Base-by-base conservation (phyloP, 2,888 invertebrate species). In the Stratiomys singularior region DNA sequence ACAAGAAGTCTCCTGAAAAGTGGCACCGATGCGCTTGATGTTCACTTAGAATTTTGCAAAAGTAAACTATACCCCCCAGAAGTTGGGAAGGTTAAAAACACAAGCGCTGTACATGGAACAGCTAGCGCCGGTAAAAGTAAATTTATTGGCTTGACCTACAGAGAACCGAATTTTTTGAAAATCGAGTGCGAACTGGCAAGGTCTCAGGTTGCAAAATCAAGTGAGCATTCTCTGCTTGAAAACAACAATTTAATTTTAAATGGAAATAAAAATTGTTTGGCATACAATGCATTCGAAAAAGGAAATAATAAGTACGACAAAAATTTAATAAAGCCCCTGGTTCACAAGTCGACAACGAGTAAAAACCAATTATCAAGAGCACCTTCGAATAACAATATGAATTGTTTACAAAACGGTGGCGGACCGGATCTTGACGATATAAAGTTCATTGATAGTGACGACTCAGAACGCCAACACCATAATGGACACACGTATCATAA, bases 131-230 rank as follows among this genome's bases (percentile, higher is more conserved):
- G 1, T 28, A 76, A 71, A 56, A 69, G 44, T 74, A 63, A 77
- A 44, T 74, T 74, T 56, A 74, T 71, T 44, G 77, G 74, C 46
- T n/a, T 76, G 72, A 83, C 83, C 44, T 86, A 83, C 80, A 85
- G 85, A 81, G 85, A 87, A 83, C 83, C 85, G 76, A 84, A 84
- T 77, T 87, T 87, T 78, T 83, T 87, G 0, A 86, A 85, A 81
- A 84, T 82, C 76, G 87, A 87, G 81, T 87, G 85, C 81, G 86
- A 86, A 77, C 81, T 87, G 81, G 87, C 87, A 7, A 84, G 85
- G 77, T 85, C 85, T n/a, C 87, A 86, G 82, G 84, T 87, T 63
- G 81, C 80, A 46, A 79, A 80, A 66, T 27, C 76, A 28, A 37
- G 30, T 27, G 46, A 78, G 64, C 25, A 25, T 60, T 77, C 71